Conservation (phyloP, 2,888 invertebrate species). For the Cataglyphis rosenhaueri region DNA sequence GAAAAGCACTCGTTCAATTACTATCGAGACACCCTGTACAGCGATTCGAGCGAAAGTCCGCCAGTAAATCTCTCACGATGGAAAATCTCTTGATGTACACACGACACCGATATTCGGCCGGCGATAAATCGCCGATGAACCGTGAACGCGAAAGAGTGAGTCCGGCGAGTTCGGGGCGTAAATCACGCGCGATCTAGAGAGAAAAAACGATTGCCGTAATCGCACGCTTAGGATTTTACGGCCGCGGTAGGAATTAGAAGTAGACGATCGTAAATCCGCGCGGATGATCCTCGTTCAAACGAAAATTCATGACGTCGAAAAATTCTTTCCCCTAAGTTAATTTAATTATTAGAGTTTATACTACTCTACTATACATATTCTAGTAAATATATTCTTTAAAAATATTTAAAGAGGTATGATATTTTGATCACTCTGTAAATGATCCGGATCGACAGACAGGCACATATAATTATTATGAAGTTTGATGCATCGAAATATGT, state of each 20-base stretch:
- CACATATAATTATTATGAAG: background rate
- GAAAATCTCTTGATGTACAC: conserved; percentile 33
- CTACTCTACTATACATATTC: background rate
- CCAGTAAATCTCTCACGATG: conserved; percentile 51
- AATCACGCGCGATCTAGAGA: conserved; percentile 51
- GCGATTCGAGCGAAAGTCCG: conserved; percentile 63
- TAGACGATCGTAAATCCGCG: conserved; percentile 31
- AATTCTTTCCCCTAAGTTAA: background rate
- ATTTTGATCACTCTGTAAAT: background rate
- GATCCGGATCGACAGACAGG: background rate
- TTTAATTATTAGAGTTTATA: background rate
- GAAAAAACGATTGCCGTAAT: conserved; percentile 36
- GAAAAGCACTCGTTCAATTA: conserved; percentile 20
- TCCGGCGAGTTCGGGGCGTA: conserved; percentile 50
- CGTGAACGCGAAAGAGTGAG: conserved; percentile 42
- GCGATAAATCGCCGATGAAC: conserved; percentile 66
- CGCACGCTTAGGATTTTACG: conserved; percentile 37
- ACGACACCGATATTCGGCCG: conserved; percentile 56
- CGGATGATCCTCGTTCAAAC: background rate
- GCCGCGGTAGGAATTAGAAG: conserved; percentile 28
- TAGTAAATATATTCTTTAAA: background rate
- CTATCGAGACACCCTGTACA: conserved; percentile 47
- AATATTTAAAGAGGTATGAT: background rate
- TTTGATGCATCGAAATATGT: background rate
- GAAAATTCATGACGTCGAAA: conserved; percentile 14